A percentile compares a stretch with the other conserved stretches of the same genome.
Conservation (phyloP, 2,113 vertebrate genomes). For the Cyprinodon variegatus region DNA sequence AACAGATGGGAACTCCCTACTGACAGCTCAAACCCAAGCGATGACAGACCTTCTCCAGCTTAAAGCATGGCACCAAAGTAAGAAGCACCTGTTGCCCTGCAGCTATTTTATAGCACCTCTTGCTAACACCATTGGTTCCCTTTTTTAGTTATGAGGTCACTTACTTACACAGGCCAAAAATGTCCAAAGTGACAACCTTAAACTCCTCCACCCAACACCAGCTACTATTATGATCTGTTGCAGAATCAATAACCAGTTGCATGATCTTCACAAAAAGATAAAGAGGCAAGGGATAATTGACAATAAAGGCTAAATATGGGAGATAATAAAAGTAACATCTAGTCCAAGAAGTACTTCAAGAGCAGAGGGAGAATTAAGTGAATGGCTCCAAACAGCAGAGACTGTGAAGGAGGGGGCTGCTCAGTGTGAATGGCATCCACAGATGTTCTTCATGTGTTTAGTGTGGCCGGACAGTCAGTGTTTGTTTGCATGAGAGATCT, state of each 20-base stretch:
- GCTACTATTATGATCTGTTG: conserved; percentile 5
- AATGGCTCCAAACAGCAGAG: conserved; percentile 43
- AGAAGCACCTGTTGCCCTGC: conserved; percentile 76
- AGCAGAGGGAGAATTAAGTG: conserved; percentile 19
- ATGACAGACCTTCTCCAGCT: conserved; percentile 67
- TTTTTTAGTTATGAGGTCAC: conserved; percentile 69
- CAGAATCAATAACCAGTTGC: conserved; percentile 6
- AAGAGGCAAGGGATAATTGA: conserved; percentile 2
- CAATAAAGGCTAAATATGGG: conserved; percentile 4
- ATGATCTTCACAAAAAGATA: conserved; percentile 23
- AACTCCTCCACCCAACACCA: conserved; percentile 23
- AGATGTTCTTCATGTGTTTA: conserved; percentile 68
- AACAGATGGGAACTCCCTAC: conserved; percentile 68
- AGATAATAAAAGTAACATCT: neutral
- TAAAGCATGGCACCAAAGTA: conserved; percentile 67
- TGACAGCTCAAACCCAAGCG: conserved; percentile 39
- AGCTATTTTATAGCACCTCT: conserved; percentile 30
- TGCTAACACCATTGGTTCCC: conserved; percentile 48
- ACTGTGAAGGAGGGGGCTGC: conserved; percentile 35
- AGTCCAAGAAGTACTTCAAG: conserved; percentile 22
- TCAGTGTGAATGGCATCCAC: conserved; percentile 64
- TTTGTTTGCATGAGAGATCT: conserved; percentile 51
- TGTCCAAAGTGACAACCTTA: conserved; percentile 39
- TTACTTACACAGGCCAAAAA: conserved; percentile 32
- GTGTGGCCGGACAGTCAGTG: conserved; percentile 33